A percentile compares a stretch with the other conserved stretches of the same genome.
These are phyloP conservation scores for Anabacerthia variegaticeps DNA, from an alignment of 2,797 vertebrate genomes.

Conservation along the genomic window DNA sequence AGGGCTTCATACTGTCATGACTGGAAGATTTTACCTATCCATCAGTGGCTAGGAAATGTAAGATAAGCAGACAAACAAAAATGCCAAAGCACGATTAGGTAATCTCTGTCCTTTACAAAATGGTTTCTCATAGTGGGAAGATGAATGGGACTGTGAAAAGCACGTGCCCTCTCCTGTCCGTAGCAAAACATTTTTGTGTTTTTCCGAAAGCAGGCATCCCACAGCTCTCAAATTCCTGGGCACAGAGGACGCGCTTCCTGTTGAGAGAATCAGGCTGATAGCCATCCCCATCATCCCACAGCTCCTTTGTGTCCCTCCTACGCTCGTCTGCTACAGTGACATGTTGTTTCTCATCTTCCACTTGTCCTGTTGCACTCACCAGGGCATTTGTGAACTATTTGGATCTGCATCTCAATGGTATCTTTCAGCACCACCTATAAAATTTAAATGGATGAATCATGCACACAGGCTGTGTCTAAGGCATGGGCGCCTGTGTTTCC, in stretches of 20 bases:
- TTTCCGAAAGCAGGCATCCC: background rate
- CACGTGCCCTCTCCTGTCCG: background rate
- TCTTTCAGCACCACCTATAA: slow-evolving; percentile 45
- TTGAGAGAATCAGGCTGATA: background rate
- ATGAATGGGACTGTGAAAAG: slow-evolving; percentile 2
- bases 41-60: slow-evolving; percentile 15
- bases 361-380: background rate
- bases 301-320: background rate
- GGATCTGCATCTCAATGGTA: background rate
- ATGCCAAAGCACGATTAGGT: background rate
- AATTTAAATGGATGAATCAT: slow-evolving; percentile 49
- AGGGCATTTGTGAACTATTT: background rate
- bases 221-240: slow-evolving; percentile 29
- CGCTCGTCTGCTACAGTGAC: background rate
- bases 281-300: background rate
- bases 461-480: background rate
- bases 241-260: background rate
- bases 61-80: slow-evolving; percentile 50
- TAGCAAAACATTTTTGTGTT: background rate
- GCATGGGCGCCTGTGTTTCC: background rate
- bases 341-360: slow-evolving; percentile 47
- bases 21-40: slow-evolving; percentile 31
- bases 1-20: background rate
- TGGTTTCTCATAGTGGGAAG: background rate
- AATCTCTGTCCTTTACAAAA: slow-evolving; percentile 36